Evolutionary conservation across 2,113 vertebrate species (phyloP).

Genomic region (Ascaphus truei): DNA sequence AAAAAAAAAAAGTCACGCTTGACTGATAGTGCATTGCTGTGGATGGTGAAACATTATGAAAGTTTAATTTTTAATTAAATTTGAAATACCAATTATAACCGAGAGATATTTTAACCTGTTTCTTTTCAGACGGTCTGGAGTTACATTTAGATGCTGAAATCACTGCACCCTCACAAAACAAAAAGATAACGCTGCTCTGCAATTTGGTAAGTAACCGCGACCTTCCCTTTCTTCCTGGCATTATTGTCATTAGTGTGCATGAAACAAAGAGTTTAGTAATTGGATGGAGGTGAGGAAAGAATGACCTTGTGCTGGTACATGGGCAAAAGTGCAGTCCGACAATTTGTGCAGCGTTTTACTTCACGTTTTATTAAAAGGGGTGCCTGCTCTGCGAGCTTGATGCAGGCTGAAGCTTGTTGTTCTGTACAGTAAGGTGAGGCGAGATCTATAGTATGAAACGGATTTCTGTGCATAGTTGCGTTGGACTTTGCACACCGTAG

Average conservation of each 20-base stretch:
- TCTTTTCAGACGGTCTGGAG: slow-evolving; percentile 82
- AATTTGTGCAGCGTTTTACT: not conserved
- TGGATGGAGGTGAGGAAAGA: slow-evolving; percentile 53
- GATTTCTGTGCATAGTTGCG: no score
- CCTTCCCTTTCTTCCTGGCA: slow-evolving; percentile 52
- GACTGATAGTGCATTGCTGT: slow-evolving; percentile 82
- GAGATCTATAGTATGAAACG: no score
- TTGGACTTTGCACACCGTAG: no score
- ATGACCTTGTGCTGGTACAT: slow-evolving; percentile 51
- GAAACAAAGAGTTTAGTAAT: slow-evolving; percentile 56
- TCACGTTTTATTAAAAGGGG: not conserved
- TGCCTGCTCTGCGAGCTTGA: no score
- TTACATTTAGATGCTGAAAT: slow-evolving; percentile 76
- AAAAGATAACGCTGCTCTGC: slow-evolving; percentile 64
- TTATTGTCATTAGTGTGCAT: slow-evolving; percentile 49
- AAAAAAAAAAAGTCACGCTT: slow-evolving; percentile 65
- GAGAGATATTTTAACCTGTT: slow-evolving; percentile 85
- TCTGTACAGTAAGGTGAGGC: no score
- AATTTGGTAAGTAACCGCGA: slow-evolving; percentile 70
- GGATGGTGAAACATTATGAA: slow-evolving; percentile 85
- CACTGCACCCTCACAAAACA: slow-evolving; percentile 75
- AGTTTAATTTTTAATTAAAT: slow-evolving; percentile 88
- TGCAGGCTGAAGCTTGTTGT: no score
- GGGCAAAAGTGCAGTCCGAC: slow-evolving; percentile 14
- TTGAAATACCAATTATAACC: slow-evolving; percentile 85